These are phyloP conservation scores for Parnassius mnemosyne DNA, from an alignment of 2,888 invertebrate genomes.

Conservation along the genomic window DNA sequence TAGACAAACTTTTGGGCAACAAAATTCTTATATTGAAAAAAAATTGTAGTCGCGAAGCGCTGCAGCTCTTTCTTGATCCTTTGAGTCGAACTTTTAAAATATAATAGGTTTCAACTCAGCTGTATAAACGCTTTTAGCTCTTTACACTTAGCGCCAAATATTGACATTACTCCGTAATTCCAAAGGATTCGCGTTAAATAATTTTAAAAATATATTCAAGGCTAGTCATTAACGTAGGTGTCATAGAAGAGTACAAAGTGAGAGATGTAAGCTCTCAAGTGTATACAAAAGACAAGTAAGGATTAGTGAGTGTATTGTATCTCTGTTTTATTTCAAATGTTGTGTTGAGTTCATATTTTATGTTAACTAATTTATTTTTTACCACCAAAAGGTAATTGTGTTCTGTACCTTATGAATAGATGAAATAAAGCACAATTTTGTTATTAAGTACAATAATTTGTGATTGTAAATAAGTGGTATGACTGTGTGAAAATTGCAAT, in stretches of 20 bases:
- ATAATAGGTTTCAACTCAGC: constrained; percentile 5
- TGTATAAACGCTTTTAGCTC: constrained; percentile 22
- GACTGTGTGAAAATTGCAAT: constrained; percentile 76
- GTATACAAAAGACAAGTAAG: constrained; percentile 44
- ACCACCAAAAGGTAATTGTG: constrained; percentile 43
- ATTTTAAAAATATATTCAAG: constrained; percentile 40
- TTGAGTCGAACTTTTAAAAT: constrained; percentile 1
- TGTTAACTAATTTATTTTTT: constrained; percentile 36
- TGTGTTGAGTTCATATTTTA: constrained; percentile 52
- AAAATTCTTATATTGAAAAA: no score
- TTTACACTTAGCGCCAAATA: constrained; percentile 9
- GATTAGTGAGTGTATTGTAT: constrained; percentile 37
- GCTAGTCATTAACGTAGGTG: constrained; percentile 50
- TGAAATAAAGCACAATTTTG: constrained; percentile 71
- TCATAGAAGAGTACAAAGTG: constrained; percentile 62
- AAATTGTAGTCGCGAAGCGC: no score
- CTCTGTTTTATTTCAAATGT: constrained; percentile 41
- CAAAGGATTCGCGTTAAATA: constrained; percentile 31
- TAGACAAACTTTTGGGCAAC: no score
- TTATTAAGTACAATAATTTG: constrained; percentile 69
- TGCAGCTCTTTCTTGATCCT: not conserved
- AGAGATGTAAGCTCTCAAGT: constrained; percentile 35
- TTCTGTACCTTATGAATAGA: constrained; percentile 43
- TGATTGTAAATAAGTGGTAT: constrained; percentile 73
- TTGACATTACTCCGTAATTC: constrained; percentile 15